Base-by-base conservation (phyloP, 2,113 vertebrate species). In the Tursiops truncatus region DNA sequence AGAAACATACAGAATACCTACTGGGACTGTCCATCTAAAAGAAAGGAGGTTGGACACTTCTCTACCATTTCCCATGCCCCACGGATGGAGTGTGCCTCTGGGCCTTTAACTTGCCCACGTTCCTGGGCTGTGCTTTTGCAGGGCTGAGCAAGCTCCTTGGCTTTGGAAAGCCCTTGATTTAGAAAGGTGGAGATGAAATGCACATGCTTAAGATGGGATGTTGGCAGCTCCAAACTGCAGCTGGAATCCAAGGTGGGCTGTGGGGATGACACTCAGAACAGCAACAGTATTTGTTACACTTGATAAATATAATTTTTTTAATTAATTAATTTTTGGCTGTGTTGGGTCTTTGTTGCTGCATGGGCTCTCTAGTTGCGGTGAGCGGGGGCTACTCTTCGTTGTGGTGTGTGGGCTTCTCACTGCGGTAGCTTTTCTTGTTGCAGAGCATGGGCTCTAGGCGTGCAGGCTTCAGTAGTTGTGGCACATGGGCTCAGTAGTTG, bases 1-100 rank as follows among this genome's bases (percentile, higher is more conserved):
- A 53, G 50, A 89, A 92, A n/a, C 36, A 23, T 23, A 3, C 2
- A 20, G 53, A 67, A 41, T 15, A 36, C 7, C 7, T 82, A 44
- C 15, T 12, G 23, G n/a, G 33, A 53, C 25, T 20, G 10, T n/a
- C 44, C 41, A 28, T 58, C 23, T 50, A 28, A 53, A 60, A 77
- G 26, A 25, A 11, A 25, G 47, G n/a, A 63, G 62, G 4, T 26
- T 2, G 56, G 28, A 14, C 11, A 58, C 41, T 36, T n/a, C 18
- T 10, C 31, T 23, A 20, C 23, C 20, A 6, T 38, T 20, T 81
- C 5, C 0, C 12, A 10, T 9, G 1, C 3, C 25, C 15, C 2
- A 3, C 8, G 9, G 31, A 53, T 2, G 11, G 47, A 58, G 14
- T 6, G 0, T n/a, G 58, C 8, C 5, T 74, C 63, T 85, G 58